Percentiles rank a stretch among this genome's conserved stretches.
Conservation (phyloP, 2,888 invertebrate genomes). For the Congeria kusceri region DNA sequence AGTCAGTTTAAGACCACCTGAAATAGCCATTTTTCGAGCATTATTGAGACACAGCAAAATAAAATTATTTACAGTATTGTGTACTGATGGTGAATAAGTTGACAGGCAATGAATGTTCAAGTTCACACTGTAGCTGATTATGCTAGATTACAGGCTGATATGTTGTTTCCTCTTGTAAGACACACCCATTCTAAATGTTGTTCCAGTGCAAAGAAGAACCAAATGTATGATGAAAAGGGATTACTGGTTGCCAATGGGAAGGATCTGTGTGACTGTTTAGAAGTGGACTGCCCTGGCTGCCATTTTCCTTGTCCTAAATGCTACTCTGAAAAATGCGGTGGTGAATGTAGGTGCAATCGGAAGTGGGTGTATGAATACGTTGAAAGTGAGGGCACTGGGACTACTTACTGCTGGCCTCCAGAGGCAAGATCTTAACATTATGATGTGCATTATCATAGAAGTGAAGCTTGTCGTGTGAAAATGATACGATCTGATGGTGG, state of each 20-base stretch:
- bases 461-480: too few relatives aligned
- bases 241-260: constrained; percentile 85
- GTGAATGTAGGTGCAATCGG: constrained; percentile 82
- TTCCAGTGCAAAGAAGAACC: constrained; percentile 79
- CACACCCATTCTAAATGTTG: constrained; percentile 1
- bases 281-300: constrained; percentile 92
- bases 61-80: too few relatives aligned
- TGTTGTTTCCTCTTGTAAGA: too few relatives aligned
- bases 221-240: constrained; percentile 83
- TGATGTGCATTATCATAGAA: neutral
- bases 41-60: too few relatives aligned
- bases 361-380: constrained; percentile 82
- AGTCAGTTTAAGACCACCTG: too few relatives aligned
- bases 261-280: constrained; percentile 94
- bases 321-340: constrained; percentile 83
- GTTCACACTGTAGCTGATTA: too few relatives aligned
- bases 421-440: neutral
- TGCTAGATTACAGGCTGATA: too few relatives aligned
- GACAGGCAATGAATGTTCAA: too few relatives aligned
- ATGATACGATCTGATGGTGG: too few relatives aligned
- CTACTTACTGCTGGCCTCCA: constrained; percentile 60
- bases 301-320: constrained; percentile 89
- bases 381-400: constrained; percentile 81
- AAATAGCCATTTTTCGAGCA: too few relatives aligned
- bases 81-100: too few relatives aligned